A percentile compares a stretch with the other conserved stretches of the same genome.
These are phyloP conservation scores for Halictus ligatus DNA, from an alignment of 2,888 invertebrate species.

Conservation along the genomic window DNA sequence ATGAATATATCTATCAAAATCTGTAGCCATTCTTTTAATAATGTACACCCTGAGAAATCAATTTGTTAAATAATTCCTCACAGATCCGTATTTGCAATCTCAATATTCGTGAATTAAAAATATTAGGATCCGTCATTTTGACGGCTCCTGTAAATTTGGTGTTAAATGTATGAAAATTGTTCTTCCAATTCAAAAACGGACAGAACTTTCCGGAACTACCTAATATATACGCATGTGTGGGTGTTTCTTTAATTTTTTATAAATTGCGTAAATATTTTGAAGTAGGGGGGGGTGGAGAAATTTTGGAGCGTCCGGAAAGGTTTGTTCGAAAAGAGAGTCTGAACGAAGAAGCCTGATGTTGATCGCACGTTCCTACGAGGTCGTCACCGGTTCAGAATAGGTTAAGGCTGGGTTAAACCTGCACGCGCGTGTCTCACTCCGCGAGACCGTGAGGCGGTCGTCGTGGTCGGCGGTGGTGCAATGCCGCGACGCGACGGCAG, in stretches of 20 bases:
- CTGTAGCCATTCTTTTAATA: too few species aligned
- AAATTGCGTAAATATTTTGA: neutral
- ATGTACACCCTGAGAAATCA: too few species aligned
- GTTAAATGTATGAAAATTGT: too few species aligned
- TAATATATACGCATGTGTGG: too few species aligned
- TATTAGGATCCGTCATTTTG: too few species aligned
- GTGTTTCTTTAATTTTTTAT: neutral
- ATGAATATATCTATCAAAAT: too few species aligned
- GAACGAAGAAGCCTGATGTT: slow-evolving; percentile 32
- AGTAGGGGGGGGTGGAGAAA: neutral
- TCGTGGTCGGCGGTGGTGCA: slow-evolving; percentile 72
- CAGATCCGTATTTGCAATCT: too few species aligned
- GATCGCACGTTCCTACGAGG: slow-evolving; percentile 44
- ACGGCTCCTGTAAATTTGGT: too few species aligned
- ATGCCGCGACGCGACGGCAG: slow-evolving; percentile 63
- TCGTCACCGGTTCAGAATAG: slow-evolving; percentile 44
- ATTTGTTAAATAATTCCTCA: too few species aligned
- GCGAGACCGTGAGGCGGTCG: slow-evolving; percentile 75
- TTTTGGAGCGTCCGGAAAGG: neutral
- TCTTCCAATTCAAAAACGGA: too few species aligned
- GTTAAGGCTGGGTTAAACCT: slow-evolving; percentile 68
- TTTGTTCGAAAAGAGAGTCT: neutral
- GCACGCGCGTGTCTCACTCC: slow-evolving; percentile 77
- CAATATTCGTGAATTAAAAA: too few species aligned
- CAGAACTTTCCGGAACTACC: too few species aligned